phyloP scores from a whole-genome alignment of 2,113 vertebrate genomes.

The Aythya baeri region DNA sequence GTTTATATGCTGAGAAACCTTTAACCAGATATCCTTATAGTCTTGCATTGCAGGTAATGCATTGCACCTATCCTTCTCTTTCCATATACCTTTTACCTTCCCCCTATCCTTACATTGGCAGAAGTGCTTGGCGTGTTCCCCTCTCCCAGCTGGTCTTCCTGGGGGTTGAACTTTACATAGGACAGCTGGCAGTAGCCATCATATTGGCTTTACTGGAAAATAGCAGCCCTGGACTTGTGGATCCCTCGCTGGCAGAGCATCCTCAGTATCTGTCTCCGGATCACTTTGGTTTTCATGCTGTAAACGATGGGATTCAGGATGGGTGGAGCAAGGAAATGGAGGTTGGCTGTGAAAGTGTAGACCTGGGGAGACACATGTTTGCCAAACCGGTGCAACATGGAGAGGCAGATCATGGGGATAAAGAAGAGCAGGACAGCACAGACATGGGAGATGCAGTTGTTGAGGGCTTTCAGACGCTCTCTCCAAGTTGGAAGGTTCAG shows the following conservation, averaged over 20 bases:
- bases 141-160: not conserved
- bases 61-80: not conserved
- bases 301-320: slow-evolving; percentile 53
- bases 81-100: not conserved
- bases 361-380: not conserved
- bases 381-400: slow-evolving; percentile 15
- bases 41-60: not conserved
- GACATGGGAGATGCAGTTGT: slow-evolving; percentile 41
- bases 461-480: not conserved
- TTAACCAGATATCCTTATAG: not conserved
- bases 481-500: slow-evolving; percentile 18
- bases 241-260: not conserved
- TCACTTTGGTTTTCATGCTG: slow-evolving; percentile 38
- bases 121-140: not conserved
- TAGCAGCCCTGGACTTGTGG: not conserved
- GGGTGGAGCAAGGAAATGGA: slow-evolving; percentile 43
- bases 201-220: not conserved
- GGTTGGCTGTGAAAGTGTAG: slow-evolving; percentile 24
- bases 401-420: slow-evolving; percentile 36
- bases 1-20: not conserved
- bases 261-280: not conserved
- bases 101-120: not conserved
- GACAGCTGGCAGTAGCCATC: not conserved
- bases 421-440: slow-evolving; percentile 48
- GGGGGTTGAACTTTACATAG: not conserved